Conservation (phyloP, 1,140 invertebrate genomes). For the Melanaphis sacchari region DNA sequence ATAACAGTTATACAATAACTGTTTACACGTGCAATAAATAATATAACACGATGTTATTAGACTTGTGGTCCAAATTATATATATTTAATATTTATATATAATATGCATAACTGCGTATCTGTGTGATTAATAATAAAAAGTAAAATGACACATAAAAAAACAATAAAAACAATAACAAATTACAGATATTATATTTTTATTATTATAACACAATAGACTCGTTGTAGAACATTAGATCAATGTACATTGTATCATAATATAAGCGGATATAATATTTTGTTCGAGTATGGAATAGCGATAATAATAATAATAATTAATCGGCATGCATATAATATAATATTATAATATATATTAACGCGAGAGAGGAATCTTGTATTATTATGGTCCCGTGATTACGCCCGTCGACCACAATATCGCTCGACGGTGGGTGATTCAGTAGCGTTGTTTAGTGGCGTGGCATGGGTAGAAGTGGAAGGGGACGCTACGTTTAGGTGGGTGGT, state of each 20-base stretch:
- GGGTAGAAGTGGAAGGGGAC: background rate
- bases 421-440: slow-evolving; percentile 36
- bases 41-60: too few species aligned
- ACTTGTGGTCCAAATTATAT: too few species aligned
- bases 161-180: background rate
- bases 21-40: too few species aligned
- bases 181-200: background rate
- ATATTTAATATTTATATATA: too few species aligned
- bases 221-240: background rate
- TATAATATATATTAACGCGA: background rate
- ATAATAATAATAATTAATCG: slow-evolving; percentile 48
- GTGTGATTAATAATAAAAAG: too few species aligned
- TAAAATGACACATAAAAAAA: background rate
- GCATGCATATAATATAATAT: background rate
- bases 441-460: background rate
- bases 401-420: slow-evolving; percentile 31
- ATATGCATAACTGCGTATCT: too few species aligned
- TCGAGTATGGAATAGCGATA: background rate
- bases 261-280: slow-evolving; percentile 19
- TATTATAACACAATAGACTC: background rate
- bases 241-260: background rate
- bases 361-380: slow-evolving; percentile 38
- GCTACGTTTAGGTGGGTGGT: background rate
- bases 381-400: slow-evolving; percentile 30
- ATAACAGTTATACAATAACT: too few species aligned